Evolutionary conservation across 2,113 vertebrate genomes (phyloP).

Genomic region (Trogon melanurus): DNA sequence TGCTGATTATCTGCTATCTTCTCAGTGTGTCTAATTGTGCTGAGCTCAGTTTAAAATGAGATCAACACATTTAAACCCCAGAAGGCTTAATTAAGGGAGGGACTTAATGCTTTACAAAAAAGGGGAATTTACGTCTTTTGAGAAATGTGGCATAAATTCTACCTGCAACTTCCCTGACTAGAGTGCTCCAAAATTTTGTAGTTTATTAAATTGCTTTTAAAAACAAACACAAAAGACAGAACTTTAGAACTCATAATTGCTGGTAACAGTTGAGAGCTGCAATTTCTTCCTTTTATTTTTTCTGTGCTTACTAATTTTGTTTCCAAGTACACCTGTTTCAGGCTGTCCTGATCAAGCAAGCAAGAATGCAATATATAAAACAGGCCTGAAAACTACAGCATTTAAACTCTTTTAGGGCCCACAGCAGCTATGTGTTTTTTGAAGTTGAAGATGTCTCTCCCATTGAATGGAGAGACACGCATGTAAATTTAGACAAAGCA

Average conservation of each 20-base stretch:
- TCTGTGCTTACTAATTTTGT: conserved; percentile 46
- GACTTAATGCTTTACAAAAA: conserved; percentile 80
- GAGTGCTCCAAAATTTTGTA: conserved; percentile 31
- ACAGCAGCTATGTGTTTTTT: conserved; percentile 42
- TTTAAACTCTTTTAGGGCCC: conserved; percentile 58
- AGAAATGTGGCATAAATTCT: conserved; percentile 66
- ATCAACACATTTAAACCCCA: conserved; percentile 94
- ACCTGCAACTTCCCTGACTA: conserved; percentile 62
- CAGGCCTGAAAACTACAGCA: conserved; percentile 29
- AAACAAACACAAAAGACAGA: conserved; percentile 62
- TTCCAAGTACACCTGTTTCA: conserved; percentile 53
- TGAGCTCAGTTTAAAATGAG: conserved; percentile 94
- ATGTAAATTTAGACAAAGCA: conserved; percentile 60
- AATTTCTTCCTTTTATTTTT: background rate
- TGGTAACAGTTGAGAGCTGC: background rate
- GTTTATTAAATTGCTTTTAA: conserved; percentile 24
- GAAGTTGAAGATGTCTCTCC: conserved; percentile 16
- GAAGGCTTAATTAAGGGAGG: conserved; percentile 97
- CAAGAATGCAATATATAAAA: conserved; percentile 29
- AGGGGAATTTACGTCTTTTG: conserved; percentile 53
- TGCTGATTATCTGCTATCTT: conserved; percentile 86
- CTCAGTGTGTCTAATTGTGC: conserved; percentile 90
- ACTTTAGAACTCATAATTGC: conserved; percentile 69
- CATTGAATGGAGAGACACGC: background rate
- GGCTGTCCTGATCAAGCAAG: conserved; percentile 57